Evolutionary conservation across 2,888 invertebrate genomes (phyloP).

Genomic region (Pherbina coryleti): DNA sequence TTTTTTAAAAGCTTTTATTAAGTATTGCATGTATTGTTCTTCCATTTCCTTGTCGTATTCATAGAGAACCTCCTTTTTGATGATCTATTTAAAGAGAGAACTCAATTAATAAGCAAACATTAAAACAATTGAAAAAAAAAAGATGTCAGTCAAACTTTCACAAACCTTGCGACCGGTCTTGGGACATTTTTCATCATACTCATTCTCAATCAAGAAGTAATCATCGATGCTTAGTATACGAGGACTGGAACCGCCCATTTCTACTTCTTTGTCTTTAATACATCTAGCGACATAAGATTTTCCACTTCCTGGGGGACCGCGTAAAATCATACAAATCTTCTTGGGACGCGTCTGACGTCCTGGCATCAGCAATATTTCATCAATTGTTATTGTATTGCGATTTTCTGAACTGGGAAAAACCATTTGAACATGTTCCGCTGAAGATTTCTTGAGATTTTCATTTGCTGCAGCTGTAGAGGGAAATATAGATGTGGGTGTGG

Average conservation of each 20-base stretch:
- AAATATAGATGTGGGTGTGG: slow-evolving; percentile 51
- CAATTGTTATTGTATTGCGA: slow-evolving; percentile 76
- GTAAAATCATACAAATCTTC: slow-evolving; percentile 85
- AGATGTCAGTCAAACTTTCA: not conserved
- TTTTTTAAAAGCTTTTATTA: slow-evolving; percentile 91
- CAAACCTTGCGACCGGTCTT: slow-evolving; percentile 67
- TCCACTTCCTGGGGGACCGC: slow-evolving; percentile 95
- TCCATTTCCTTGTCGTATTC: slow-evolving; percentile 91
- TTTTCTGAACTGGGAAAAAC: slow-evolving; percentile 61
- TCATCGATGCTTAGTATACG: slow-evolving; percentile 94
- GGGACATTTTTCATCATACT: slow-evolving; percentile 73
- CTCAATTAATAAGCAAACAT: slow-evolving; percentile 5
- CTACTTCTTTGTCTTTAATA: slow-evolving; percentile 85
- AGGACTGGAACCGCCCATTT: slow-evolving; percentile 89
- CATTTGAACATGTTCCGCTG: slow-evolving; percentile 55
- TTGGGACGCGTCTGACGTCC: slow-evolving; percentile 83
- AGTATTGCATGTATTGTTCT: slow-evolving; percentile 82
- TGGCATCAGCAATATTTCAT: slow-evolving; percentile 86
- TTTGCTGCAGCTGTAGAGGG: slow-evolving; percentile 61
- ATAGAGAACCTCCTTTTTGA: slow-evolving; percentile 72
- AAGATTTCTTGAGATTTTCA: slow-evolving; percentile 48
- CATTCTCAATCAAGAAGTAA: slow-evolving; percentile 92
- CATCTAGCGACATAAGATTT: slow-evolving; percentile 91
- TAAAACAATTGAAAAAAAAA: not conserved
- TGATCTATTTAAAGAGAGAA: slow-evolving; percentile 60